A percentile compares a stretch with the other conserved stretches of the same genome.
These are phyloP conservation scores for Orcinus orca DNA, from an alignment of 2,113 vertebrate species.

Conservation along the genomic window DNA sequence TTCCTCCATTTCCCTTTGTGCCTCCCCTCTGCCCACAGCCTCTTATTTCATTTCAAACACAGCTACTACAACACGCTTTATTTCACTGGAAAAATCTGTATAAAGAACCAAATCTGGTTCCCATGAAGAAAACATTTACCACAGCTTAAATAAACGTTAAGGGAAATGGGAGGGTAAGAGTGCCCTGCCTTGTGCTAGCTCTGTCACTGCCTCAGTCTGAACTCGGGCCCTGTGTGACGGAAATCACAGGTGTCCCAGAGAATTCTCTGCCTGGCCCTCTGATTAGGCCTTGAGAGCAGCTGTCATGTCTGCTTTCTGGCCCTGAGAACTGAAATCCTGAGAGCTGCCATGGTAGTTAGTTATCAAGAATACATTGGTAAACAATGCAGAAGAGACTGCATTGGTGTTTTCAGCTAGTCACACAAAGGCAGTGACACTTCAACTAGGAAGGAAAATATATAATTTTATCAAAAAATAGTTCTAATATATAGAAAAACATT, in stretches of 20 bases:
- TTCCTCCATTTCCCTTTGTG: neutral
- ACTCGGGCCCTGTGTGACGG: neutral
- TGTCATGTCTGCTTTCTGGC: neutral
- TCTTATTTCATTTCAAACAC: conserved; percentile 55
- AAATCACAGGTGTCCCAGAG: neutral
- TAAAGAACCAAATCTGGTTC: conserved; percentile 60
- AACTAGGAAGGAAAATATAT: conserved; percentile 71
- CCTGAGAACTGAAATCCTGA: neutral
- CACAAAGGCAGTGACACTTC: conserved; percentile 43
- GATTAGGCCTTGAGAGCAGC: neutral
- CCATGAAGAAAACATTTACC: conserved; percentile 38
- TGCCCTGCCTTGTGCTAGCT: neutral
- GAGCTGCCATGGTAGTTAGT: neutral
- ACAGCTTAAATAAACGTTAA: conserved; percentile 44
- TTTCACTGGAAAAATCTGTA: conserved; percentile 72
- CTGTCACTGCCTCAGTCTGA: neutral
- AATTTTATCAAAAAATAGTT: conserved; percentile 79
- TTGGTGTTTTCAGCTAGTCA: conserved; percentile 16
- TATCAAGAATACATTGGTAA: neutral
- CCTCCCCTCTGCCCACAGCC: neutral
- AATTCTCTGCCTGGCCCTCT: neutral
- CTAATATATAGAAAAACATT: conserved; percentile 74
- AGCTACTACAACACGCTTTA: conserved; percentile 67
- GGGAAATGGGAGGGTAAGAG: neutral
- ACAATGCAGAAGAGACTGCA: neutral